A percentile compares a stretch with the other conserved stretches of the same genome.
Evolutionary conservation across 1,140 invertebrate species (phyloP).

Genomic region (Drosophila pandora): DNA sequence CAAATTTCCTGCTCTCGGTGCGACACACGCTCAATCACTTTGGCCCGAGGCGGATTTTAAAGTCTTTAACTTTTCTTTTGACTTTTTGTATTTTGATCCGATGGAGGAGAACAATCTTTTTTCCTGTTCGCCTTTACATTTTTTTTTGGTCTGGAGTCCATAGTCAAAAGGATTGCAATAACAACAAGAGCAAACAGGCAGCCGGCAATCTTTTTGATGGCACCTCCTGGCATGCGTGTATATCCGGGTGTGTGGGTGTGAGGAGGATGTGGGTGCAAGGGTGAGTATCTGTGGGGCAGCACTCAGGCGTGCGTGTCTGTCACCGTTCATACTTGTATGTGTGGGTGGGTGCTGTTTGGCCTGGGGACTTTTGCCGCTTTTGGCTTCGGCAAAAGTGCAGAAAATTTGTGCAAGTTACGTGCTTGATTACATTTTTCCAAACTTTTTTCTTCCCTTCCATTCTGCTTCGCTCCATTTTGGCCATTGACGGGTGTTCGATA

Average conservation of each 20-base stretch:
- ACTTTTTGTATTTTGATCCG: conserved; percentile 65
- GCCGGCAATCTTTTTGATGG: conserved; percentile 71
- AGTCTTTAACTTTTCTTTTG: conserved; percentile 81
- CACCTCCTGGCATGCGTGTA: conserved; percentile 35
- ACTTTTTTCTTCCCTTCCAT: conserved; percentile 46
- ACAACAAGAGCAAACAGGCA: conserved; percentile 53
- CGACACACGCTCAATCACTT: conserved; percentile 75
- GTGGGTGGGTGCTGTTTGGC: conserved; percentile 44
- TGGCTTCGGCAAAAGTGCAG: conserved; percentile 77
- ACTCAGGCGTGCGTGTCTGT: conserved; percentile 64
- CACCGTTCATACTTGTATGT: conserved; percentile 23
- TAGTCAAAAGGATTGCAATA: conserved; percentile 69
- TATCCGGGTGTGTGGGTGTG: conserved; percentile 4
- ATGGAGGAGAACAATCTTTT: conserved; percentile 39
- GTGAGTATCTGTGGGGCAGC: conserved; percentile 24
- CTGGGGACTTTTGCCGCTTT: conserved; percentile 63
- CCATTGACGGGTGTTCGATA: conserved; percentile 64
- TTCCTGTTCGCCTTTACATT: conserved; percentile 32
- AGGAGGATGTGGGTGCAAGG: background rate
- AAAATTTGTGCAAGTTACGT: conserved; percentile 82
- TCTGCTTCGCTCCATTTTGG: conserved; percentile 35
- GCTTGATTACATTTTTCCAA: conserved; percentile 79
- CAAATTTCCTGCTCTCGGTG: conserved; percentile 54
- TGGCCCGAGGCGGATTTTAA: conserved; percentile 71
- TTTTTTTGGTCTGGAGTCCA: conserved; percentile 43